Base-by-base conservation (phyloP, 2,113 vertebrate genomes). In the Poeciliopsis turrubarensis region DNA sequence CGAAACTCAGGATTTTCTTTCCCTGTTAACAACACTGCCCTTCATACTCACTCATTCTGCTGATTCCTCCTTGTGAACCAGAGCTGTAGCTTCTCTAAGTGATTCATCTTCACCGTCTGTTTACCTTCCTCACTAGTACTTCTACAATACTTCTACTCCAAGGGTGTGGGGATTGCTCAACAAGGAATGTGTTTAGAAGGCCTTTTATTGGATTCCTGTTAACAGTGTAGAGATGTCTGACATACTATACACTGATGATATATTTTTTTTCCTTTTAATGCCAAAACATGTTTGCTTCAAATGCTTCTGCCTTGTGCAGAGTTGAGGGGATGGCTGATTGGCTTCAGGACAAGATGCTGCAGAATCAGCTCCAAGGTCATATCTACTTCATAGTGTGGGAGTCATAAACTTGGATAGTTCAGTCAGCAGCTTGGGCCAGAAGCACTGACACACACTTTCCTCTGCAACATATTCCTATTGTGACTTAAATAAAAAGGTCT, bases 101-200 rank as follows among this genome's bases (percentile, higher is more conserved):
- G 76, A 90, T 79, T 86, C 78, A 89, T 79, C 60, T 39, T 57
- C 30, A 27, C 78, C 73, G 47, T 66, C 63, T 83, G 73, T 89
- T 90, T 90, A 80, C 65, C 75, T 80, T 78, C 13, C 65, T 82
- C 63, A 27, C 31, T 77, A 2, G 15, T 75, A 66, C 78, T 86
- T 72, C 80, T 85, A 84, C 84, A 87, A 80, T 9, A 74, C 70
- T 77, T 74, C 80, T 82, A 15, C 60, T 80, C 78, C 74, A 82
- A 84, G 86, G 81, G 83, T 69, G 82, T 87, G 87, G 85, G 86
- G 72, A 78, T 91, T 88, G 73, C 83, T 86, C 69, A 90, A 86
- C 67, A 68, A 78, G 77, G 62, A 82, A 79, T 4, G 3, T 69
- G 72, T 66, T 54, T 8, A 44, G 73, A 83, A 73, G 51, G 66